These are phyloP conservation scores for Bacillus rossius DNA, from an alignment of 1,140 invertebrate species.

Conservation along the genomic window DNA sequence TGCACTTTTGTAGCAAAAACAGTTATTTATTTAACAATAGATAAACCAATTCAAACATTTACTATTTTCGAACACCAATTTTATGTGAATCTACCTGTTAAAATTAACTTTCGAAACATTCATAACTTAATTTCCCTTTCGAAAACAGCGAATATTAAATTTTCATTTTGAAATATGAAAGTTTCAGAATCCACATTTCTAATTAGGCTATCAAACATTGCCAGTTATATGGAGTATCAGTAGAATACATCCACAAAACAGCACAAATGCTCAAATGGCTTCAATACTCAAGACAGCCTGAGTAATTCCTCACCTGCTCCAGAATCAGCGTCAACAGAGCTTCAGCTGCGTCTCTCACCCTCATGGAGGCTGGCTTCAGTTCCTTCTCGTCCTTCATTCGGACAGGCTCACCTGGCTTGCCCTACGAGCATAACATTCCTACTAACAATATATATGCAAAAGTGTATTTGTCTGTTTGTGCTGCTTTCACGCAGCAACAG, in stretches of 20 bases:
- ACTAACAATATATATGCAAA: background rate
- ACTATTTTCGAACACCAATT: no score
- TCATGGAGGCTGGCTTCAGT: constrained; percentile 91
- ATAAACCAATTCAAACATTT: constrained; percentile 6
- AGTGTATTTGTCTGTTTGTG: no score
- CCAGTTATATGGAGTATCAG: background rate
- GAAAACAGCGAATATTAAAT: background rate
- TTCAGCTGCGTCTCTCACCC: constrained; percentile 94
- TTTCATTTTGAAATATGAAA: background rate
- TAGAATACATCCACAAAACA: background rate
- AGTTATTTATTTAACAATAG: no score
- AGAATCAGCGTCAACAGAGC: constrained; percentile 84
- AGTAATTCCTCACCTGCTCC: constrained; percentile 62
- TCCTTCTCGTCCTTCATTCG: constrained; percentile 96
- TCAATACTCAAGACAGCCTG: no score
- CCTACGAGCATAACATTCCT: constrained; percentile 40
- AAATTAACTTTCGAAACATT: background rate
- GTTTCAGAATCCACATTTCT: background rate
- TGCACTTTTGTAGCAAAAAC: background rate
- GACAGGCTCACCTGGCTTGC: constrained; percentile 81
- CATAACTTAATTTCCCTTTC: background rate
- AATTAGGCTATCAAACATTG: background rate
- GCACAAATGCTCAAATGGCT: no score
- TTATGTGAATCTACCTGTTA: no score
- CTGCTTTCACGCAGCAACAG: no score